These are phyloP conservation scores for Vimba vimba DNA, from an alignment of 2,113 vertebrate genomes.

Conservation along the genomic window DNA sequence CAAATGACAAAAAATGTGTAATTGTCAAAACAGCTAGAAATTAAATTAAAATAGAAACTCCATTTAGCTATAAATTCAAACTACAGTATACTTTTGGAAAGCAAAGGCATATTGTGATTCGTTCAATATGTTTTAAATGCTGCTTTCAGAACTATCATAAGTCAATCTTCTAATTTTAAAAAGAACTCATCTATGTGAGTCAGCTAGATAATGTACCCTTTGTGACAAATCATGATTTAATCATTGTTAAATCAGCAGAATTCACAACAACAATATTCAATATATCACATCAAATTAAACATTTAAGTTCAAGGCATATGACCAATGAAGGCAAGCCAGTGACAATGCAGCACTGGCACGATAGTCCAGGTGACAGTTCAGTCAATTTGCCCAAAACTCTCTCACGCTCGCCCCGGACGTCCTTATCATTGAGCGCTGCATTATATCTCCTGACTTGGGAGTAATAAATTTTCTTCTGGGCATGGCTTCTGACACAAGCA, in stretches of 20 bases:
- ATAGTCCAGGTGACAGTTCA: background rate
- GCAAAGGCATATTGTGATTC: background rate
- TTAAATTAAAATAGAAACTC: background rate
- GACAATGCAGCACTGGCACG: background rate
- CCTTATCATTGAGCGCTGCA: background rate
- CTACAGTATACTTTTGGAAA: background rate
- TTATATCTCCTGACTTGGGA: background rate
- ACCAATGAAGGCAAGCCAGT: background rate
- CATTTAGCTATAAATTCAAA: background rate
- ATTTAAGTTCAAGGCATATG: background rate
- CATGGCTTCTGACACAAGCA: constrained; percentile 2
- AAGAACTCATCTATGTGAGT: background rate
- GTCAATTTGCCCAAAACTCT: background rate
- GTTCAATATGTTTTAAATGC: background rate
- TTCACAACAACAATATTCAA: background rate
- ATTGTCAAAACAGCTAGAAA: background rate
- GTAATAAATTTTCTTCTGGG: background rate
- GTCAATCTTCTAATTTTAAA: background rate
- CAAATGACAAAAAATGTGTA: too few species aligned
- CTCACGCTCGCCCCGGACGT: background rate
- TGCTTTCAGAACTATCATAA: background rate
- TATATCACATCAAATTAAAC: background rate
- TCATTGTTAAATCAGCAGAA: background rate
- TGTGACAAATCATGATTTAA: background rate
- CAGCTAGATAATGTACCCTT: background rate